Evolutionary conservation across 2,113 vertebrate species (phyloP).

Genomic region (Percina caprodes): DNA sequence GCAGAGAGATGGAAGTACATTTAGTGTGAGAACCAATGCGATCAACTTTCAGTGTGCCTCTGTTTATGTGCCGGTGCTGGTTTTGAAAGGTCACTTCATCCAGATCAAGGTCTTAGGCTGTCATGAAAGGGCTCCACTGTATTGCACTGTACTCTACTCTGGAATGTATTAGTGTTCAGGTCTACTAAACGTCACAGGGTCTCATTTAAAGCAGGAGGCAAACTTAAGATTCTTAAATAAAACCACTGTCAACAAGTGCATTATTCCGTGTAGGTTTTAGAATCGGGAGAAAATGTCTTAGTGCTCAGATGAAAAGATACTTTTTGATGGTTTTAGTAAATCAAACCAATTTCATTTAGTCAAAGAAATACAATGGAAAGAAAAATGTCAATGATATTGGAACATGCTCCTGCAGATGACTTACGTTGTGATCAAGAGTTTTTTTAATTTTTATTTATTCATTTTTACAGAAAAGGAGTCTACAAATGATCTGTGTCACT

Average conservation of each 20-base stretch:
- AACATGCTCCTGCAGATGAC: neutral
- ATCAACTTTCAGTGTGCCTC: constrained; percentile 25
- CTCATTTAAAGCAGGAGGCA: constrained; percentile 26
- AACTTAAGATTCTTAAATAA: constrained; percentile 18
- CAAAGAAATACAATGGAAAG: neutral
- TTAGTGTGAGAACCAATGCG: neutral
- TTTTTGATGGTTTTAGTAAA: neutral
- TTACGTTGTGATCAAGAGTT: neutral
- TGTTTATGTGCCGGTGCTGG: constrained; percentile 41
- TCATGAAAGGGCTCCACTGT: constrained; percentile 67
- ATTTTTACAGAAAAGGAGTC: neutral
- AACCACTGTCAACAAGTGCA: constrained; percentile 15
- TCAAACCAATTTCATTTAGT: neutral
- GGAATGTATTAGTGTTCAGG: constrained; percentile 53
- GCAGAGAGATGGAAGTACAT: neutral
- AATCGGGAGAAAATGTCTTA: neutral
- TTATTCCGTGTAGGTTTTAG: neutral
- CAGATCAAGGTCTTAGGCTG: constrained; percentile 49
- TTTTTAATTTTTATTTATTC: too few relatives aligned
- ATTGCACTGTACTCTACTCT: constrained; percentile 40
- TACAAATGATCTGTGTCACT: constrained; percentile 5
- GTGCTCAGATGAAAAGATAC: neutral
- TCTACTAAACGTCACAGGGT: constrained; percentile 27
- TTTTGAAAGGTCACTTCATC: constrained; percentile 66
- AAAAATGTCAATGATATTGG: neutral